Evolutionary conservation across 1,140 invertebrate genomes (phyloP).

Genomic region (Phymastichus coffea): DNA sequence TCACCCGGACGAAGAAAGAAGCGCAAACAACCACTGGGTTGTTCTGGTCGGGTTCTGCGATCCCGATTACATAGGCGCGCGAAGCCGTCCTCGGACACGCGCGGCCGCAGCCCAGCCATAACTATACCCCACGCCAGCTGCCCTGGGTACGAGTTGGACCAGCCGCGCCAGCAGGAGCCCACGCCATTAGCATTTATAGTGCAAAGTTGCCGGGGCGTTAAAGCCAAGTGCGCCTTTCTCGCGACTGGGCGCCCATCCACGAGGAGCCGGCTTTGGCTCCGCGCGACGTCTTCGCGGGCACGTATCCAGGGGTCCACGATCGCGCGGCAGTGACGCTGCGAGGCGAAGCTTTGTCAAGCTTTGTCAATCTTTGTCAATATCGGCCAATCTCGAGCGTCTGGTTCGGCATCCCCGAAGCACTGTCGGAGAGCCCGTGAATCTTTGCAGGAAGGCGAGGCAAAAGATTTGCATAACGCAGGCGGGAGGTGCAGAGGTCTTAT

Average conservation of each 20-base stretch:
- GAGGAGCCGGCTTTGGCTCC: neutral
- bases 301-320: too few species aligned
- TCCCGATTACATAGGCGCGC: constrained; percentile 19
- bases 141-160: too few species aligned
- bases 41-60: constrained; percentile 12
- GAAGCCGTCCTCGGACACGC: neutral
- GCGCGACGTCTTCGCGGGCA: too few species aligned
- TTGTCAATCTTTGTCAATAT: too few species aligned
- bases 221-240: constrained; percentile 32
- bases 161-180: constrained; percentile 19
- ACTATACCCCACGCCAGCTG: too few species aligned
- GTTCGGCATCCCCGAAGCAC: too few species aligned
- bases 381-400: too few species aligned
- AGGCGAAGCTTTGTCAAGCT: too few species aligned
- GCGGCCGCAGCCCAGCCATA: too few species aligned
- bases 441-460: neutral
- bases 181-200: constrained; percentile 42
- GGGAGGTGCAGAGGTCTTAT: neutral
- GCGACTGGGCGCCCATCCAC: constrained; percentile 22
- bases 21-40: too few species aligned
- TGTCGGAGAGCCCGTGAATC: neutral
- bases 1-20: neutral
- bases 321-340: too few species aligned
- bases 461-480: constrained; percentile 20
- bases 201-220: constrained; percentile 38